These are phyloP conservation scores for Linepithema humile DNA, from an alignment of 1,140 invertebrate genomes.

Conservation along the genomic window DNA sequence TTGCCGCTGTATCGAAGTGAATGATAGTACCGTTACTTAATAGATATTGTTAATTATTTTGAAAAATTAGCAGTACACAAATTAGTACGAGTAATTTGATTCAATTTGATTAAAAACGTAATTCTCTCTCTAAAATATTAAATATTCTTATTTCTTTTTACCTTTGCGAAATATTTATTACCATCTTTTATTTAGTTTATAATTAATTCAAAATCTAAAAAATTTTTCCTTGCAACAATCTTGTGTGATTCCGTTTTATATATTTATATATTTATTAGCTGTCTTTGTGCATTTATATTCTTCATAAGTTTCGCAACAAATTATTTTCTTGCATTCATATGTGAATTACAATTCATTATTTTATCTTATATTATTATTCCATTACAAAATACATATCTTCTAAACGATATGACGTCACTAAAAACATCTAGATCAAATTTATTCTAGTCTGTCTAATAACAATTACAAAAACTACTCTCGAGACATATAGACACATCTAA, in stretches of 20 bases:
- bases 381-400: not conserved
- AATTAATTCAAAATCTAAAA: not conserved
- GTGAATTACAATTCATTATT: not conserved
- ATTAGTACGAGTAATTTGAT: not conserved
- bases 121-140: not conserved
- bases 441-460: not conserved
- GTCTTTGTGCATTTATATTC: not conserved
- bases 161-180: not conserved
- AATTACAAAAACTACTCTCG: slow-evolving; percentile 2
- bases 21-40: not conserved
- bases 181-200: not conserved
- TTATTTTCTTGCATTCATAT: not conserved
- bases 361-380: not conserved
- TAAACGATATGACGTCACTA: not conserved
- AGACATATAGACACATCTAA: not conserved
- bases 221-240: not conserved
- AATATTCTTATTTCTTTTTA: not conserved
- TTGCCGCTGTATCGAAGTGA: not conserved
- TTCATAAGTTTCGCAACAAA: not conserved
- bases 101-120: slow-evolving; percentile 8
- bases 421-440: not conserved
- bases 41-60: not conserved
- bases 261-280: not conserved
- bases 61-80: not conserved
- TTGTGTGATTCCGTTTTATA: not conserved